phyloP scores from a whole-genome alignment of 2,797 vertebrate species.

The Thripadectes ignobilis region DNA sequence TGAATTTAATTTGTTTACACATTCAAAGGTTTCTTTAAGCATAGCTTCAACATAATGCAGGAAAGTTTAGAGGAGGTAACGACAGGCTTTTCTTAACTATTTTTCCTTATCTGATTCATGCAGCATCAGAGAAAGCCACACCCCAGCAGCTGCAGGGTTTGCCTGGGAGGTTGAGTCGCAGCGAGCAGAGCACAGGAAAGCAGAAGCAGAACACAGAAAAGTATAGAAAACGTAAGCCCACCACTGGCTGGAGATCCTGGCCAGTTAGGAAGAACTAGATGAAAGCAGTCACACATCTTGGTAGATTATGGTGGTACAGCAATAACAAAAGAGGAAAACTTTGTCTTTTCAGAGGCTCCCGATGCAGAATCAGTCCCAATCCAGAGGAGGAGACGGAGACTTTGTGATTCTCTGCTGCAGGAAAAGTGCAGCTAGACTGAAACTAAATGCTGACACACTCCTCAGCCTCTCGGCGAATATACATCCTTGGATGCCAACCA shows the following conservation, averaged over 20 bases:
- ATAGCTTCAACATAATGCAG: conserved; percentile 5
- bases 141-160: conserved; percentile 72
- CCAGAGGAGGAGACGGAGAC: conserved; percentile 58
- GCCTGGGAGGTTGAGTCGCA: conserved; percentile 40
- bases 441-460: conserved; percentile 76
- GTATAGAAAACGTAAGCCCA: conserved; percentile 82
- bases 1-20: conserved; percentile 29
- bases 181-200: conserved; percentile 69
- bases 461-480: conserved; percentile 76
- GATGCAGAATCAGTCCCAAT: conserved; percentile 68
- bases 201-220: conserved; percentile 69
- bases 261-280: conserved; percentile 97
- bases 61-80: conserved; percentile 44
- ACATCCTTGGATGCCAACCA: conserved; percentile 81
- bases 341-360: conserved; percentile 58
- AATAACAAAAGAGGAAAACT: conserved; percentile 51
- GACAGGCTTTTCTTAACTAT: conserved; percentile 52
- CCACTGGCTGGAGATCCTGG: conserved; percentile 92
- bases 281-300: conserved; percentile 99
- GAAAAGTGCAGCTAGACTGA: conserved; percentile 78
- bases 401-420: conserved; percentile 72
- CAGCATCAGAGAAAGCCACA: conserved; percentile 70
- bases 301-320: conserved; percentile 66
- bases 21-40: conserved; percentile 42
- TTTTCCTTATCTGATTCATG: conserved; percentile 71